These are phyloP conservation scores for Melanerpes formicivorus DNA, from an alignment of 2,113 vertebrate genomes.

Conservation along the genomic window DNA sequence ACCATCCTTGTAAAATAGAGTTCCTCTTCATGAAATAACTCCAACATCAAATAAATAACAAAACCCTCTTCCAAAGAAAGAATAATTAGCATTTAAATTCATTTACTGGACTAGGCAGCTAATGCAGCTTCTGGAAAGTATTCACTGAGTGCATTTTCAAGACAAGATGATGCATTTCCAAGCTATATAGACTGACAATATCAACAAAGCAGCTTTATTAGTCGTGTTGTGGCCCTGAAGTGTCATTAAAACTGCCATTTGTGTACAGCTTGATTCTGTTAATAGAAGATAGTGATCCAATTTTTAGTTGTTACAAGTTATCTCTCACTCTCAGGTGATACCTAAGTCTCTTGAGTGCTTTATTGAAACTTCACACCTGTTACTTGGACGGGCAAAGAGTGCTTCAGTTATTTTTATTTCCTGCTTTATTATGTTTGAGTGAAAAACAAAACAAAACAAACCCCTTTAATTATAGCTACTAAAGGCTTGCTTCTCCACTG, in stretches of 20 bases:
- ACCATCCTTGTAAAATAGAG: background rate
- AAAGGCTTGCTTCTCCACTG: background rate
- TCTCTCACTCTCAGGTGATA: background rate
- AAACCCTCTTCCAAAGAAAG: background rate
- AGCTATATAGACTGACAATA: background rate
- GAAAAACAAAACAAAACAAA: background rate
- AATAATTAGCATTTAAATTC: conserved; percentile 6
- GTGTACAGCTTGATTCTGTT: background rate
- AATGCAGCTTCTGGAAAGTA: background rate
- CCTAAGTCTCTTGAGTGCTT: background rate
- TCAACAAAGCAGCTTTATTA: background rate
- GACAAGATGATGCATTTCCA: background rate
- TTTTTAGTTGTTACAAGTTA: background rate
- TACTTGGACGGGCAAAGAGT: background rate
- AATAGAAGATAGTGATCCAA: background rate
- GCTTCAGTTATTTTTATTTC: background rate
- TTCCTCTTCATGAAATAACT: background rate
- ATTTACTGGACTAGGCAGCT: background rate
- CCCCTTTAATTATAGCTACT: background rate
- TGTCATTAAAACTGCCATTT: background rate
- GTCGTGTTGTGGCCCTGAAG: background rate
- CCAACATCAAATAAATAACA: background rate
- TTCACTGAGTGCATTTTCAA: background rate
- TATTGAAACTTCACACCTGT: background rate
- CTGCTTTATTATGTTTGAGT: background rate